These are phyloP conservation scores for Chloroclysta siterata DNA, from an alignment of 2,888 invertebrate species.

Conservation along the genomic window DNA sequence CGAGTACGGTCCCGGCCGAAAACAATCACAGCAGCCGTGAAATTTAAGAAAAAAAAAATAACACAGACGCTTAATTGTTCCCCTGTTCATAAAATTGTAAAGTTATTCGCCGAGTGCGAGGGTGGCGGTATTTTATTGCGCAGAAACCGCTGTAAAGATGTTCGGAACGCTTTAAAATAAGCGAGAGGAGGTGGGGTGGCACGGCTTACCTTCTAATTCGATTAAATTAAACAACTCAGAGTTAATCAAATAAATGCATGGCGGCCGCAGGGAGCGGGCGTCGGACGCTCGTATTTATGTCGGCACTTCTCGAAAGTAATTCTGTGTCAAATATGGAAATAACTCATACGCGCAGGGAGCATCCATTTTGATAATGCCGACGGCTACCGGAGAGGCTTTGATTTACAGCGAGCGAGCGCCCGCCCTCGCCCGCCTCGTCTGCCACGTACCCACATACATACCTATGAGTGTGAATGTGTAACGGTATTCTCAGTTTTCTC, in stretches of 20 bases:
- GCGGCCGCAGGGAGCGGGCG: slow-evolving; percentile 61
- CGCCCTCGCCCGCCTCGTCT: slow-evolving; percentile 44
- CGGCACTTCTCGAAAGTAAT: slow-evolving; percentile 85
- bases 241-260: slow-evolving; percentile 86
- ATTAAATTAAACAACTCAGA: slow-evolving; percentile 85
- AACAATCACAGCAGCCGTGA: slow-evolving; percentile 77
- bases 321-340: slow-evolving; percentile 85
- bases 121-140: slow-evolving; percentile 83
- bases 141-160: slow-evolving; percentile 84
- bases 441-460: not conserved
- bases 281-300: slow-evolving; percentile 76
- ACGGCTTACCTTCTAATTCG: slow-evolving; percentile 81
- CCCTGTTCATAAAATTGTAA: slow-evolving; percentile 84
- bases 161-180: slow-evolving; percentile 82
- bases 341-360: slow-evolving; percentile 82
- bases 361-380: slow-evolving; percentile 84
- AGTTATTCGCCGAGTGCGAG: slow-evolving; percentile 78
- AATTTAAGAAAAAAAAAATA: slow-evolving; percentile 79
- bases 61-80: slow-evolving; percentile 81
- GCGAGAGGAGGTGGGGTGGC: slow-evolving; percentile 62
- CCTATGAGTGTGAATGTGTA: slow-evolving; percentile 16
- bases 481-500: slow-evolving; percentile 20
- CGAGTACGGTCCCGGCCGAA: slow-evolving; percentile 65
- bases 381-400: slow-evolving; percentile 77
- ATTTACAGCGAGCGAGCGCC: slow-evolving; percentile 68